phyloP scores from a whole-genome alignment of 1,140 invertebrate genomes.

The Lasaia peninsularis region DNA sequence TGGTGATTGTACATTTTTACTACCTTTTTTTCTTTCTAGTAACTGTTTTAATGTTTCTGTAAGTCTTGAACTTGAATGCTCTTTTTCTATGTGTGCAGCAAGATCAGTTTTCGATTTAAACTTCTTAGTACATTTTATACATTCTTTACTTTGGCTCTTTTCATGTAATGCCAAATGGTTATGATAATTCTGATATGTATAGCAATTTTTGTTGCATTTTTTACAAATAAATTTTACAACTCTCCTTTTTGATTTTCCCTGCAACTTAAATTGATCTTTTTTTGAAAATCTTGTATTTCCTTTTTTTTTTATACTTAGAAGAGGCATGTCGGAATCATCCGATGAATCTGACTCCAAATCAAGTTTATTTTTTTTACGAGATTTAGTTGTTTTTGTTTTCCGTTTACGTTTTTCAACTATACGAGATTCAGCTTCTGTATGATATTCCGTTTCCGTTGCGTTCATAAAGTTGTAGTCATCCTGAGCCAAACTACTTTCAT shows the following conservation, averaged over 20 bases:
- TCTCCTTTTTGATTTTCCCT: slow-evolving; percentile 9
- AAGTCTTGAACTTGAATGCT: slow-evolving; percentile 50
- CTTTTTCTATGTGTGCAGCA: slow-evolving; percentile 38
- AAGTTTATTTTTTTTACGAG: slow-evolving; percentile 10
- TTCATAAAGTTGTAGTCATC: slow-evolving; percentile 24
- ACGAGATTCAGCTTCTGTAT: slow-evolving; percentile 30
- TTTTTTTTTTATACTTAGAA: slow-evolving; percentile 23
- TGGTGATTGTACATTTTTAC: slow-evolving; percentile 4
- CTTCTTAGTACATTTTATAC: slow-evolving; percentile 49
- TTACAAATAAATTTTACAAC: slow-evolving; percentile 44
- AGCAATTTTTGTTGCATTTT: slow-evolving; percentile 56
- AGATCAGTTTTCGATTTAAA: slow-evolving; percentile 43
- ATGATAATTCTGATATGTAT: slow-evolving; percentile 58
- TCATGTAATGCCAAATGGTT: slow-evolving; percentile 48
- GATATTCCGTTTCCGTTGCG: slow-evolving; percentile 36
- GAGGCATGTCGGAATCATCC: slow-evolving; percentile 39
- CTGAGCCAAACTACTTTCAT: background rate
- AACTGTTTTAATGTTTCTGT: slow-evolving; percentile 56
- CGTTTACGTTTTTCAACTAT: slow-evolving; percentile 19
- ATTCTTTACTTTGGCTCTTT: slow-evolving; percentile 36
- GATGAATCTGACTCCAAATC: slow-evolving; percentile 17
- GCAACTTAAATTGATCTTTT: background rate
- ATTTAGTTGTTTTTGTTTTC: slow-evolving; percentile 14
- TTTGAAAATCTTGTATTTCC: background rate
- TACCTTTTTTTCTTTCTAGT: slow-evolving; percentile 32